Percentiles rank a stretch among this genome's conserved stretches.
These are phyloP conservation scores for Propithecus coquereli DNA, from an alignment of 2,113 vertebrate genomes.

Conservation along the genomic window DNA sequence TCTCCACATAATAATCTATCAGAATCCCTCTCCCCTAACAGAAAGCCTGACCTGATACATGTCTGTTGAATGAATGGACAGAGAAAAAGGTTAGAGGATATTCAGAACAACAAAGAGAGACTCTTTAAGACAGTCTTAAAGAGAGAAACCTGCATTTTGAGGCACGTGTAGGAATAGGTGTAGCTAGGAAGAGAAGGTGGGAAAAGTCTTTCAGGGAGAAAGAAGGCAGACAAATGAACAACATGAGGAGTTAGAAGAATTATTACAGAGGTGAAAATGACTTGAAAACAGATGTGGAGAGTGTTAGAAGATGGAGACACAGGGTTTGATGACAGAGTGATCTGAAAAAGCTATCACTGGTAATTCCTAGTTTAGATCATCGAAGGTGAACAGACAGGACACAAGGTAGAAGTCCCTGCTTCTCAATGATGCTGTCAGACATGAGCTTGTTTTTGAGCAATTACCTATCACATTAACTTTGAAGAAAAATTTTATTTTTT, in stretches of 20 bases:
- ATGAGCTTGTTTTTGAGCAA: background rate
- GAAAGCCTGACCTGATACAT: background rate
- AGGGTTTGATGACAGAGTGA: background rate
- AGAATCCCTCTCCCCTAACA: background rate
- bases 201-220: background rate
- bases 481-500: background rate
- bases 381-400: background rate
- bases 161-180: background rate
- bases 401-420: background rate
- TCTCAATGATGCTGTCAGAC: background rate
- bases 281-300: background rate
- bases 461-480: background rate
- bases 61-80: background rate
- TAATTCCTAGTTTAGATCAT: too few relatives aligned
- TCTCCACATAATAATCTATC: background rate
- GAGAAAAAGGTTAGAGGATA: background rate
- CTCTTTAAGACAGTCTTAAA: background rate
- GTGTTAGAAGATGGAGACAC: background rate
- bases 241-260: background rate
- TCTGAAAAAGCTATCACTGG: background rate
- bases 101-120: background rate
- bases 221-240: background rate
- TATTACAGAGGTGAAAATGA: background rate
- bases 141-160: background rate
- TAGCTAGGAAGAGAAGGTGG: background rate